Evolutionary conservation across 2,888 invertebrate species (phyloP).

Genomic region (Drosophila neonasuta): DNA sequence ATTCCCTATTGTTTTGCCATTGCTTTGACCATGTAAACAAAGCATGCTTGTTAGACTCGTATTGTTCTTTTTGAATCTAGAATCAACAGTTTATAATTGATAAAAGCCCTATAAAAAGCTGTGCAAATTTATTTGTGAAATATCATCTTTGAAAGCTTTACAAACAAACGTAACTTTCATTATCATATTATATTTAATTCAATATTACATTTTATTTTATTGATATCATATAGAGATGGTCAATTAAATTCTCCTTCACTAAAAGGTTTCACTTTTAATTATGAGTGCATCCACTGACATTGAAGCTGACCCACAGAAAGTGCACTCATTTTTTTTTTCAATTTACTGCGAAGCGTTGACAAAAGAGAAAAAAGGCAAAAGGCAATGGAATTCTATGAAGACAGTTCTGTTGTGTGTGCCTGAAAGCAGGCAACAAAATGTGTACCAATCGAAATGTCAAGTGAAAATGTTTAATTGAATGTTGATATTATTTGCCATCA

Average conservation of each 20-base stretch:
- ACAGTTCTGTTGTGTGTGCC: not conserved
- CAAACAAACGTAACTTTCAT: not conserved
- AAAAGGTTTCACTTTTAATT: constrained; percentile 4
- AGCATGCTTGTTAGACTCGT: not conserved
- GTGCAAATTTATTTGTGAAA: not conserved
- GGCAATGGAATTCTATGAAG: constrained; percentile 2
- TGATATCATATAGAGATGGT: not conserved
- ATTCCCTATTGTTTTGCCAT: not conserved
- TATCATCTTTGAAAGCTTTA: too few relatives aligned
- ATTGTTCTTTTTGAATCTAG: not conserved
- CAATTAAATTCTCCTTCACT: not conserved
- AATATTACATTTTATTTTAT: not conserved
- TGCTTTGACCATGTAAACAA: not conserved
- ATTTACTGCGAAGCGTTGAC: not conserved
- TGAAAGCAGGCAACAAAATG: constrained; percentile 7
- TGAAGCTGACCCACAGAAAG: not conserved
- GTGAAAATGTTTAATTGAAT: constrained; percentile 2
- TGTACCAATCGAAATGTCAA: constrained; percentile 6
- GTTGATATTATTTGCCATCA: not conserved
- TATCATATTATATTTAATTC: constrained; percentile 1
- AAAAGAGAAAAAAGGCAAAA: not conserved
- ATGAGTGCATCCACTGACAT: not conserved
- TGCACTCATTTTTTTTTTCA: not conserved
- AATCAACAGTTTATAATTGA: constrained; percentile 1
- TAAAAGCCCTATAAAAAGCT: not conserved